Percentiles rank a stretch among this genome's conserved stretches.
These are phyloP conservation scores for Stratiomys singularior DNA, from an alignment of 2,888 invertebrate species.

Conservation along the genomic window DNA sequence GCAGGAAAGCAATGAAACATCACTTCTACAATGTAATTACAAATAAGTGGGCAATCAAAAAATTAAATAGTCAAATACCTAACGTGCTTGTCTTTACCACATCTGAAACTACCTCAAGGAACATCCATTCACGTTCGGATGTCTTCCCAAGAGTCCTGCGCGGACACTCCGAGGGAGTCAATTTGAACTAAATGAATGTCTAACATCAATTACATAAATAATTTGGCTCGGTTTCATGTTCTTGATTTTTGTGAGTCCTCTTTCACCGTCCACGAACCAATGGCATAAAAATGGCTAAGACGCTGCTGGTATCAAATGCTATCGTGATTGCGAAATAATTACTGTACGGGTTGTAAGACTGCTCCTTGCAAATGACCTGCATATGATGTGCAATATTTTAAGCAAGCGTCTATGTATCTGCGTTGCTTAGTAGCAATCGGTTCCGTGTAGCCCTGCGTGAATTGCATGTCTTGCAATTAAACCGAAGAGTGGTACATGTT, in stretches of 20 bases:
- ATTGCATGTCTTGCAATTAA: slow-evolving; percentile 29
- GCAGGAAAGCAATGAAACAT: too few species aligned
- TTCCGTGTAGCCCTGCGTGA: slow-evolving; percentile 31
- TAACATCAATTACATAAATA: slow-evolving; percentile 38
- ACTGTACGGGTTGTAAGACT: not conserved
- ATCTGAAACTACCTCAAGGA: not conserved
- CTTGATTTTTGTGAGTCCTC: not conserved
- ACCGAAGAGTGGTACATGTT: not conserved
- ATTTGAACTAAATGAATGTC: not conserved
- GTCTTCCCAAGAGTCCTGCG: not conserved
- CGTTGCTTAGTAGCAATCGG: not conserved
- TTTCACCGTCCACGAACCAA: not conserved
- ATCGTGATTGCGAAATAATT: slow-evolving; percentile 37
- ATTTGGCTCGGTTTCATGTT: slow-evolving; percentile 11
- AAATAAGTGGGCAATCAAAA: slow-evolving; percentile 1
- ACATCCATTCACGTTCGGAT: not conserved
- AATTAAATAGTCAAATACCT: not conserved
- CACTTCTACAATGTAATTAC: not conserved
- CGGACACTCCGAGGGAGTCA: not conserved
- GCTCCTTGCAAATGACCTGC: slow-evolving; percentile 29
- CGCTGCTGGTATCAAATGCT: slow-evolving; percentile 9
- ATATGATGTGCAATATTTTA: not conserved
- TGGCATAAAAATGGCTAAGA: not conserved
- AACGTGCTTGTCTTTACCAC: not conserved
- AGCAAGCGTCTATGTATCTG: not conserved